Percentiles rank a stretch among this genome's conserved stretches.
These are phyloP conservation scores for Pteropus alecto DNA, from an alignment of 2,113 vertebrate genomes.

Conservation along the genomic window DNA sequence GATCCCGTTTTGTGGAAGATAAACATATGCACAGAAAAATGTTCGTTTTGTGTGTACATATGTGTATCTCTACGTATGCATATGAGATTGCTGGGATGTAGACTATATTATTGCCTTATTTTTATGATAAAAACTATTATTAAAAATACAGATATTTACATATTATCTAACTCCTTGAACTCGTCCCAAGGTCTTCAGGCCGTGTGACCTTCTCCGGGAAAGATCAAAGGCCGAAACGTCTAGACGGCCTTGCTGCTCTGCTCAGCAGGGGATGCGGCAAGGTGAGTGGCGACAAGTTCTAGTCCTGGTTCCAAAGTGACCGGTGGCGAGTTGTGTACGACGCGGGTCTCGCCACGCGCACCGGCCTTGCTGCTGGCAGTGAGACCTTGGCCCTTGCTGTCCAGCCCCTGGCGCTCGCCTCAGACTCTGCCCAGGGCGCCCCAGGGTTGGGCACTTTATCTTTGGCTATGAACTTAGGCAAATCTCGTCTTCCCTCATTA, in stretches of 20 bases:
- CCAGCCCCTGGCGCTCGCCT: background rate
- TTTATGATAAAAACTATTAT: background rate
- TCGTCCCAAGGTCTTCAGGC: background rate
- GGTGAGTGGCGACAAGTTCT: background rate
- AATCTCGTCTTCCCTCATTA: background rate
- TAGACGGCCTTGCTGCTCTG: background rate
- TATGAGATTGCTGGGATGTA: background rate
- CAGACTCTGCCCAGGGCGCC: background rate
- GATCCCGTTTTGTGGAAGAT: background rate
- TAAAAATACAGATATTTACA: background rate
- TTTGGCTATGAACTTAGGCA: background rate
- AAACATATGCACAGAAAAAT: background rate
- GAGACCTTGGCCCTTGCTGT: background rate
- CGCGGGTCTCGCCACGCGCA: too few species aligned
- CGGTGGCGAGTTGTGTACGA: background rate
- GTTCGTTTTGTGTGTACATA: background rate
- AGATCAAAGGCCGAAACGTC: background rate
- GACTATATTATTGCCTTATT: background rate
- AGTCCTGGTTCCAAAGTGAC: background rate
- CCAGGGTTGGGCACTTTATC: background rate
- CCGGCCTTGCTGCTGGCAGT: background rate
- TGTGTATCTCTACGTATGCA: background rate
- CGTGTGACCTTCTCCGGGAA: background rate
- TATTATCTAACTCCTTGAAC: background rate
- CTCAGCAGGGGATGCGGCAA: background rate